Evolutionary conservation across 2,888 invertebrate species (phyloP), one percentile per base, ranked within the genome.

Genomic region (Steromphala cineraria): DNA sequence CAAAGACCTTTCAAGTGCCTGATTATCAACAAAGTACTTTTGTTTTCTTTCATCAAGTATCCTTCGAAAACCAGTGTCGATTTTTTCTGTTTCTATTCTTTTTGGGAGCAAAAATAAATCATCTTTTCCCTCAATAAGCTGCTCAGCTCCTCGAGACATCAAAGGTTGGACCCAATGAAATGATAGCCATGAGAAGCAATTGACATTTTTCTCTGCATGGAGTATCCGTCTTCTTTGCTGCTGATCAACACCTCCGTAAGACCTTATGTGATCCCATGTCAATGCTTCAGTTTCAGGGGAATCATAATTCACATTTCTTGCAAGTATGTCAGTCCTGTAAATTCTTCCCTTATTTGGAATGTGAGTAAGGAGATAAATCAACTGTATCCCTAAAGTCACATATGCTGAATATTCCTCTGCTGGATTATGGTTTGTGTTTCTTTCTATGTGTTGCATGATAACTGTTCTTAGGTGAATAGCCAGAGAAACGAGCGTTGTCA

Each of bases 151-250:
- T 77, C 88, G 89, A 3, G 83, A 93, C 93, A 98, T 96, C 80
- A 98, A 93, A 1, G 97, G 96, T 85, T 96, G 95, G 0, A 98
- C 97, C 98, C 98, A 98, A 83, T 95, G 94, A 92, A 98, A 97
- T 31, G 96, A 93, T n/a, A 98, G 94, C 90, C 95, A 95, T 0
- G 97, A 97, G 1, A 96, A 90, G 90, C 95, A 95, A 79, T 95
- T 95, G 17, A 95, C 94, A 84, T 96, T 95, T 93, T 97, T 97
- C 95, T 97, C 96, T 19, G 91, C 92, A 17, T 83, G 76, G 10
- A 84, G 80, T 21, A 78, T 79, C 8, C 67, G 77, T 28, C 62
- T 19, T 46, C 56, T 52, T 67, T 55, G 24, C 10, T 28, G 67
- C 19, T 52, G 67, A 10, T 74, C 40, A 19, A 82, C 78, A 52